Conservation (phyloP, 2,113 vertebrate species). For the Sapayoa aenigma region DNA sequence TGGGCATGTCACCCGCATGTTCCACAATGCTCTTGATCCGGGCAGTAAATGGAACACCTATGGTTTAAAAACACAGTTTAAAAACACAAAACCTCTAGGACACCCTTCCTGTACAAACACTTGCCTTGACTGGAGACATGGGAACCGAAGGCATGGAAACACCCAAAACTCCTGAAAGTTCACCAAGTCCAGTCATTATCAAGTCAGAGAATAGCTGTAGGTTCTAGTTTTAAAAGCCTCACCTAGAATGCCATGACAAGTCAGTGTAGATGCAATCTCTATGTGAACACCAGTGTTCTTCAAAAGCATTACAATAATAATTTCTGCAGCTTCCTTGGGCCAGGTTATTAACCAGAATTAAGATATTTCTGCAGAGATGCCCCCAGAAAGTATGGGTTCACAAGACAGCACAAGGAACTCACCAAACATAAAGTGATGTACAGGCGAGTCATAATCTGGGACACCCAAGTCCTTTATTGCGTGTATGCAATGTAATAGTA, state of each 20-base stretch:
- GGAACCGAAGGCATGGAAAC: background rate
- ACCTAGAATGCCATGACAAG: background rate
- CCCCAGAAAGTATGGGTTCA: background rate
- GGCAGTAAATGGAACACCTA: background rate
- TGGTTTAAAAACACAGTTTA: background rate
- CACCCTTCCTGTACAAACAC: background rate
- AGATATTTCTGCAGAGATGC: background rate
- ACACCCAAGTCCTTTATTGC: background rate
- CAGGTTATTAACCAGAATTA: background rate
- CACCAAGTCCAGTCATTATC: accelerated
- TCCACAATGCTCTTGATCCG: background rate
- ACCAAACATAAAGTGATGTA: background rate
- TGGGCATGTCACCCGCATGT: background rate
- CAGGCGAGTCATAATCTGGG: background rate
- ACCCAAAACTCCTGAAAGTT: background rate
- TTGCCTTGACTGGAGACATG: background rate
- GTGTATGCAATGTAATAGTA: background rate
- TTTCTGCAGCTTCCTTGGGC: background rate
- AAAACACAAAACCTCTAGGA: background rate
- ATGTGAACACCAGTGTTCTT: background rate
- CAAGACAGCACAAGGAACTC: background rate
- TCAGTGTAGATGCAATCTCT: background rate
- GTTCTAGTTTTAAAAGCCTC: background rate
- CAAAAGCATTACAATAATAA: background rate
- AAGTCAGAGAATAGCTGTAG: background rate